phyloP scores from a whole-genome alignment of 2,113 vertebrate genomes.

The Hiodon tergisus region DNA sequence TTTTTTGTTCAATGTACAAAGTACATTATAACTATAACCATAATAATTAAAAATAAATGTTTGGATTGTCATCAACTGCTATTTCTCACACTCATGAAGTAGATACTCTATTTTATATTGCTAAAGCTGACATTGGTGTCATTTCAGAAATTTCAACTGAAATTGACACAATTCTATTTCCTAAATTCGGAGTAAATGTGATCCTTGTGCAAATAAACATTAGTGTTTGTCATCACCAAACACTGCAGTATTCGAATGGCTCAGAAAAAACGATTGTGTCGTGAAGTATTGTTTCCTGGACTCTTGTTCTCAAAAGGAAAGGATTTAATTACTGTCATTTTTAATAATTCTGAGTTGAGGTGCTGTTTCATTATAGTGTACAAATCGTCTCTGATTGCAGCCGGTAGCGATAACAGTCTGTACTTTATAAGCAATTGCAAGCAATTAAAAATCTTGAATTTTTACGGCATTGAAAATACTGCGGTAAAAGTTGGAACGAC shows the following conservation, averaged over 20 bases:
- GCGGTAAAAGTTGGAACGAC: constrained; percentile 38
- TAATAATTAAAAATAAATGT: neutral
- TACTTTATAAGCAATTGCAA: constrained; percentile 65
- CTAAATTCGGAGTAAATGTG: neutral
- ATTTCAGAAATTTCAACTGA: neutral
- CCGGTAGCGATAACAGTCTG: constrained; percentile 58
- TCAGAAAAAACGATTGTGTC: neutral
- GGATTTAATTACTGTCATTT: constrained; percentile 63
- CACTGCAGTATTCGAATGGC: neutral
- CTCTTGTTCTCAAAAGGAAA: constrained; percentile 44
- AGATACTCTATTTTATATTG: no score
- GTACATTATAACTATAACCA: no score
- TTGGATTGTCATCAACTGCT: no score
- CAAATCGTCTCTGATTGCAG: constrained; percentile 61
- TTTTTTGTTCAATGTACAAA: no score
- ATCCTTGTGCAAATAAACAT: neutral
- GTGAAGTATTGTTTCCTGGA: constrained; percentile 9
- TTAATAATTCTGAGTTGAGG: constrained; percentile 32
- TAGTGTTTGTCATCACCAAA: neutral
- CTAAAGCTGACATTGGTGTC: neutral
- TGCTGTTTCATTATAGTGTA: constrained; percentile 44
- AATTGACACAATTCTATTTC: neutral
- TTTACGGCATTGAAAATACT: constrained; percentile 48
- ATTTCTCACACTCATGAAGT: no score
- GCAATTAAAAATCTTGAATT: constrained; percentile 58